phyloP scores from a whole-genome alignment of 2,113 vertebrate species.

The Nannospalax galili region DNA sequence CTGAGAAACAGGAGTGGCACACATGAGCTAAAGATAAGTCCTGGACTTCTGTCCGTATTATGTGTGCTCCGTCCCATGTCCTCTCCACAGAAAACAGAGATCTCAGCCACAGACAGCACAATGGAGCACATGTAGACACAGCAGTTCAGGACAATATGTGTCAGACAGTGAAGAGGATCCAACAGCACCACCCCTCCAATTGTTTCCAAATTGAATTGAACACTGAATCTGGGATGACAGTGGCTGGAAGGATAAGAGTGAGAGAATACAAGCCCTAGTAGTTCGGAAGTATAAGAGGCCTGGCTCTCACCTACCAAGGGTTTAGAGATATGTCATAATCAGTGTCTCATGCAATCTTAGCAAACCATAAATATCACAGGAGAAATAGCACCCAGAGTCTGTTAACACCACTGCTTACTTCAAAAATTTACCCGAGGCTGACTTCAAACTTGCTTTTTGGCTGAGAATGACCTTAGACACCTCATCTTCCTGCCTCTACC shows the following conservation, averaged over 20 bases:
- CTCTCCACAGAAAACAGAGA: not conserved
- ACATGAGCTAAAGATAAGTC: not conserved
- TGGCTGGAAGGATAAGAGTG: rapidly evolving
- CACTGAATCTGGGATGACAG: not conserved
- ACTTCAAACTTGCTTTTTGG: not conserved
- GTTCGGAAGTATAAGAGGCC: not conserved
- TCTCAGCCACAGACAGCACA: not conserved
- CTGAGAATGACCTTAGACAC: not conserved
- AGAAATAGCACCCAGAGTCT: not conserved
- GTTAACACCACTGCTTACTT: not conserved
- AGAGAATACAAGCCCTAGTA: not conserved
- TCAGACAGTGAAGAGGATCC: not conserved
- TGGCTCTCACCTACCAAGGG: not conserved
- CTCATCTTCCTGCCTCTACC: not conserved
- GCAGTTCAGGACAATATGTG: not conserved
- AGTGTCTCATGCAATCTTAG: not conserved
- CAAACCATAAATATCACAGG: not conserved
- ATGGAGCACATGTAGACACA: not conserved
- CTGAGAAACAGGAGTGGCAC: not conserved
- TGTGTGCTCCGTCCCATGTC: not conserved
- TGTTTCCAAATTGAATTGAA: not conserved
- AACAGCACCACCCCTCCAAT: not conserved
- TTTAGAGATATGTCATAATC: not conserved
- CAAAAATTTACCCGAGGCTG: not conserved
- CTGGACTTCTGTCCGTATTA: not conserved